Evolutionary conservation across 2,797 vertebrate species (phyloP), one percentile per base, ranked within the genome.

Genomic region (Ataeniobius toweri): DNA sequence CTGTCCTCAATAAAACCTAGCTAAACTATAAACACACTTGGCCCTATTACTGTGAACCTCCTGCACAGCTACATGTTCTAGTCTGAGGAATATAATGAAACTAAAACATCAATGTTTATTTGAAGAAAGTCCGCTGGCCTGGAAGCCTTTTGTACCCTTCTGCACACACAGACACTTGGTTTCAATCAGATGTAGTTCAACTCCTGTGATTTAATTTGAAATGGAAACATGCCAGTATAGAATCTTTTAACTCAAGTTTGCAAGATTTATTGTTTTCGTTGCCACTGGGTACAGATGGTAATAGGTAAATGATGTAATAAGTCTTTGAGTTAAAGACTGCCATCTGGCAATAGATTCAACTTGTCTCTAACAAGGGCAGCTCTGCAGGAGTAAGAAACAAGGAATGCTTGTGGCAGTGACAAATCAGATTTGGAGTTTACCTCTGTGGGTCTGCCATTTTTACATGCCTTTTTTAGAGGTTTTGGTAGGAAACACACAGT

Each of bases 41-140:
- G 41, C 77, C 76, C 87, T 89, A 89, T 90, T 91, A 87, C 81
- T n/a, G 44, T 20, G 39, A 90, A 82, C 90, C 90, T 90, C 89
- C 90, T 87, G 88, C 86, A 77, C 59, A 18, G 86, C 63, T 31
- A 72, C 8, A 6, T 79, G 72, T 84, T 74, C 80, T 80, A 88
- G 41, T 85, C 80, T 39, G 41, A 78, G 88, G 87, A 91, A 89
- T 91, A 78, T 89, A 92, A 90, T 88, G 80, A 88, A 87, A 82
- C 78, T 65, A 82, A 83, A 92, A 88, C 85, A 72, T 93, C 92
- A 94, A 93, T 92, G 87, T 94, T 94, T 93, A 89, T 41, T 56
- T 56, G 71, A 55, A 82, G 77, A 81, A 86, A 88, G 81, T 83
- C 69, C 26, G 46, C 81, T 71, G 3, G 78, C 20, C 51, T 84